Evolutionary conservation across 2,797 vertebrate genomes (phyloP).

Genomic region (Orientallactaga sibirica): DNA sequence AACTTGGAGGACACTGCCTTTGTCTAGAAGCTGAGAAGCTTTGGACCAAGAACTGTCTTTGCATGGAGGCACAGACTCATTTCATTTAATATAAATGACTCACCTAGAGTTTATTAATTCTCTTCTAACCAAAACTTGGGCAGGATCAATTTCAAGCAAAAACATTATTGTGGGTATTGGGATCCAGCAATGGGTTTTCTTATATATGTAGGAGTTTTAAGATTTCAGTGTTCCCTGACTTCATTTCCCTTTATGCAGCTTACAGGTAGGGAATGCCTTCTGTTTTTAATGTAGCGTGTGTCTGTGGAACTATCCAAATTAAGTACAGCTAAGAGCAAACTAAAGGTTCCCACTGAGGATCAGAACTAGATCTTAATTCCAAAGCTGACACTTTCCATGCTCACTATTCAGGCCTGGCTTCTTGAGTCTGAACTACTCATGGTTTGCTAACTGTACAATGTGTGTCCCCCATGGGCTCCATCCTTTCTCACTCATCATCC

Average conservation of each 20-base stretch:
- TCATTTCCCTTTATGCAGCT: background rate
- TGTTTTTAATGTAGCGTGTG: background rate
- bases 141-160: constrained; percentile 3
- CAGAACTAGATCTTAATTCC: background rate
- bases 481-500: background rate
- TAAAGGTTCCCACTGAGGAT: background rate
- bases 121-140: background rate
- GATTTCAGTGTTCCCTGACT: background rate
- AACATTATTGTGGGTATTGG: background rate
- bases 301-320: background rate
- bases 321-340: too few relatives aligned
- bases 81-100: constrained; percentile 31
- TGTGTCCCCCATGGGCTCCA: too few relatives aligned
- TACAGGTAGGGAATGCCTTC: background rate
- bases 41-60: constrained; percentile 32
- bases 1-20: background rate
- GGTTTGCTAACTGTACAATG: background rate
- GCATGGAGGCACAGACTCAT: background rate
- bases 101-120: background rate
- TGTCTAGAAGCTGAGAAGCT: background rate
- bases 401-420: background rate
- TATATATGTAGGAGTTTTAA: background rate
- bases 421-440: background rate
- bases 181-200: constrained; percentile 19
- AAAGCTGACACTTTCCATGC: background rate